Evolutionary conservation across 2,797 vertebrate genomes (phyloP), one percentile per base, ranked within the genome.

Genomic region (Poecilia wingei): DNA sequence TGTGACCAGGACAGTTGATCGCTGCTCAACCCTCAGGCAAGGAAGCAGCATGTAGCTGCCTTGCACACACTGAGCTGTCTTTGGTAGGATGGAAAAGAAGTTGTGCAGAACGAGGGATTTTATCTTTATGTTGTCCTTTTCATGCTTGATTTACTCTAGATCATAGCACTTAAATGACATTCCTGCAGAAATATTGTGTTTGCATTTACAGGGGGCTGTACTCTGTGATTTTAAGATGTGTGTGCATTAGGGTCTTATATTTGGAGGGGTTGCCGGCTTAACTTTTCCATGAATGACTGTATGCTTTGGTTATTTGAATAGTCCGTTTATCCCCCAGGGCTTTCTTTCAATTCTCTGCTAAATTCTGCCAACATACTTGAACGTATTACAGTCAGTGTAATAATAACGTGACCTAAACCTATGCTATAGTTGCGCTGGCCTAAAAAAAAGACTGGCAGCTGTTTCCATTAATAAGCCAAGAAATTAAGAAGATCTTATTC

Each of bases 1-100:
- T 84, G 77, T 85, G 89, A 91, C 64, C 73, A 81, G 85, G 76
- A 89, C 85, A 76, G 78, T 83, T 83, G 86, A 80, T 88, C 70
- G 18, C 78, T 87, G 87, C 88, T 90, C 80, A 81, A 84, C 84
- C 81, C 82, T 78, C 61, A 43, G 84, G 87, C 80, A 57, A 57
- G 55, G 79, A 57, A 75, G 39, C 82, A 79, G 79, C 70, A 76
- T 75, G 77, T 59, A 75, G 76, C 84, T 39, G 80, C 79, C 74
- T 20, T 74, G 36, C 22, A 39, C 61, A 71, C n/a, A 69, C 36
- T 76, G 78, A 72, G 69, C 75, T 72, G 69, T 82, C 74, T 73
- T 45, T 28, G 28, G 20, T 43, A 76, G 78, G 79, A 64, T 3
- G 39, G 41, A 14, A 41, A 51, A 76, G 4, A 75, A 46, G 71